Base-by-base conservation (phyloP, 2,888 invertebrate genomes). In the Drosophila meridionalis region DNA sequence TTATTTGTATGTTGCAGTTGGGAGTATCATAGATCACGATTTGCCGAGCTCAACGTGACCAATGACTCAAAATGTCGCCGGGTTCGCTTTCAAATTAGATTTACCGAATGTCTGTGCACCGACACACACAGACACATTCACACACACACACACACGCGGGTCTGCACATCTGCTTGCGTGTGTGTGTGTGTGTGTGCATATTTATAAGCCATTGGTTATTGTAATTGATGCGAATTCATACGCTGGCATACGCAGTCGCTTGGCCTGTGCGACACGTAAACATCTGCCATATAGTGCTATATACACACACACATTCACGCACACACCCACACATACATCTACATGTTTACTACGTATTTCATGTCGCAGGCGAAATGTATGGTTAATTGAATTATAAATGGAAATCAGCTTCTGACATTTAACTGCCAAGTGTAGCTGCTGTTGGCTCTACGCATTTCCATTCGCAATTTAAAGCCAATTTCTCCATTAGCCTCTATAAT, bases 351-450 rank as follows among this genome's bases (percentile, higher is more conserved):
- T 38, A 26, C n/a, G 3, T 28, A 26, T 32, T 8, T 11, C 14
- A 6, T 60, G 56, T 53, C 20, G 32, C 1, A 28, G n/a, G 28
- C 0, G 57, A 57, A 57, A 64, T 58, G 45, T 5, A 14, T 36
- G 32, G 48, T 58, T 57, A 64, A 78, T 69, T 67, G 66, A 74
- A 78, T 63, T 67, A 47, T 53, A 40, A 77, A 60, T 65, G 58
- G 28, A 65, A 50, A 58, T 43, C 52, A 47, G 52, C 57, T 38
- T 20, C 43, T 56, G 63, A 30, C 30, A 60, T 66, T 30, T 47
- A n/a, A 26, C 47, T 20, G 38, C 3, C 30, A 8, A 38, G 32
- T 20, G 30, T 28, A 38, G 36, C 36, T 59, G 47, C 45, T 38
- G 4, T 7, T n/a, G 36, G 11, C n/a, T 9, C 28, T 20, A 28